Conservation (phyloP, 1,140 invertebrate genomes). For the Penaeus indicus region DNA sequence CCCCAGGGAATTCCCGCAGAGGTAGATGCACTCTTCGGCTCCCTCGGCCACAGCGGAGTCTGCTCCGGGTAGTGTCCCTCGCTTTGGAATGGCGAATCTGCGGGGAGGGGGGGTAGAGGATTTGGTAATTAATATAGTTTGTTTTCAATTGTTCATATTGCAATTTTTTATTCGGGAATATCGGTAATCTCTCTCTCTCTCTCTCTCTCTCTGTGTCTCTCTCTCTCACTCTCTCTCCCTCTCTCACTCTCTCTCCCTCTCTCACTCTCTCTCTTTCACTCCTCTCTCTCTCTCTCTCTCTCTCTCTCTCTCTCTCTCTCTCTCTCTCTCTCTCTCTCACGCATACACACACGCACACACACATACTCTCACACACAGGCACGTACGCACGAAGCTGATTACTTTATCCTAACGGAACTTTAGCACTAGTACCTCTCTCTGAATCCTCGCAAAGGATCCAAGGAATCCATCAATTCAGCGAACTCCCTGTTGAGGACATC, state of each 20-base stretch:
- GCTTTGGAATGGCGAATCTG: conserved; percentile 57
- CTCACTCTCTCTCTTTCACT: neutral
- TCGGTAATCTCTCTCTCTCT: neutral
- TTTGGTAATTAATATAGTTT: neutral
- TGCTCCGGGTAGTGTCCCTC: neutral
- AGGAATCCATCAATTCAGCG: too few species aligned
- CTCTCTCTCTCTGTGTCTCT: neutral
- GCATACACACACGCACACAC: too few species aligned
- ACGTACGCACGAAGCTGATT: too few species aligned
- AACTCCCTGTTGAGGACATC: too few species aligned
- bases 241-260: neutral
- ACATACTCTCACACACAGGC: too few species aligned
- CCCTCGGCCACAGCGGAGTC: conserved; percentile 8
- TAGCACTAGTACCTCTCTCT: too few species aligned
- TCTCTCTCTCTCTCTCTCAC: too few species aligned
- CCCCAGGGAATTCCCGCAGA: conserved; percentile 76
- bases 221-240: neutral
- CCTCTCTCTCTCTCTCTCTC: neutral
- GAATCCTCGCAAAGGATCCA: too few species aligned
- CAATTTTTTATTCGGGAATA: too few species aligned
- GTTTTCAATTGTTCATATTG: neutral
- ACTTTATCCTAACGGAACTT: too few species aligned
- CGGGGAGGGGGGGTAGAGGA: neutral
- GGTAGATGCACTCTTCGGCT: conserved; percentile 73
- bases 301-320: too few species aligned